These are phyloP conservation scores for Muscina levida DNA, from an alignment of 2,888 invertebrate genomes.

Conservation along the genomic window DNA sequence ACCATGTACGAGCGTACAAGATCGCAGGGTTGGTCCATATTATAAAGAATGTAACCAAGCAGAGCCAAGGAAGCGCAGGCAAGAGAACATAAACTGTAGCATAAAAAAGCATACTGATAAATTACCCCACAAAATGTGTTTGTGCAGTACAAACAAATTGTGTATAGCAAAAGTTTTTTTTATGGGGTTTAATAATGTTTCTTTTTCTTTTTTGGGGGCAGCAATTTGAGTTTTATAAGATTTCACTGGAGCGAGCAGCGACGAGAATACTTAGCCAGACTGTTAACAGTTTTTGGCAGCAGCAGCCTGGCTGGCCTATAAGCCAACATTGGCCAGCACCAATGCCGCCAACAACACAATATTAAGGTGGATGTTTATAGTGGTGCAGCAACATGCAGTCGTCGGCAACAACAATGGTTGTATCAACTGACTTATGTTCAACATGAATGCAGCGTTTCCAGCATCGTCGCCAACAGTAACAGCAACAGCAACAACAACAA, in stretches of 20 bases:
- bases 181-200: neutral
- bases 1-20: neutral
- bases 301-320: conserved; percentile 56
- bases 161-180: conserved; percentile 22
- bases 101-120: conserved; percentile 27
- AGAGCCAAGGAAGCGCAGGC: neutral
- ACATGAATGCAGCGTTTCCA: conserved; percentile 31
- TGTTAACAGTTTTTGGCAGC: conserved; percentile 45
- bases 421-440: conserved; percentile 20
- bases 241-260: conserved; percentile 6
- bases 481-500: conserved; percentile 40
- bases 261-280: neutral
- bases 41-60: neutral
- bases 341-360: neutral
- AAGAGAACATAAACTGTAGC: too few species aligned
- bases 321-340: conserved; percentile 37
- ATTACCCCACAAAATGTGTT: neutral
- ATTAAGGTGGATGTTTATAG: too few species aligned
- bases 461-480: too few species aligned
- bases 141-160: neutral
- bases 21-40: neutral
- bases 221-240: neutral
- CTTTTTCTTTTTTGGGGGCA: neutral
- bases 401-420: neutral
- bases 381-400: conserved; percentile 18